Evolutionary conservation across 37 sponge, comb jelly and placozoan species (phyloP).

Genomic region (Mnemiopsis leidyi): DNA sequence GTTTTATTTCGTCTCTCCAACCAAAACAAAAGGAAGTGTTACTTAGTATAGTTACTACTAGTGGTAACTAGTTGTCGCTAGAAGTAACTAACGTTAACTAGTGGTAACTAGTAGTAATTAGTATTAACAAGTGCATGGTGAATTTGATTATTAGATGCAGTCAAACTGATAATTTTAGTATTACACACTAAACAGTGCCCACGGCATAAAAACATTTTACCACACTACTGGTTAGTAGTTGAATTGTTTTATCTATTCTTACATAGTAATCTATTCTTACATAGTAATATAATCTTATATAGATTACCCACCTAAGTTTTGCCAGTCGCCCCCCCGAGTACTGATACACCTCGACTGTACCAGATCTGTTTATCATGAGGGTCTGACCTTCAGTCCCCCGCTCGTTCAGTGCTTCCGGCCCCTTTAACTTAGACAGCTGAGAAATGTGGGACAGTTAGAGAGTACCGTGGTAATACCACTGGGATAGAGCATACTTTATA

Average conservation of each 20-base stretch:
- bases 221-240: no score
- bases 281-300: neutral
- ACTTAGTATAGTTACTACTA: neutral
- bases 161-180: no score
- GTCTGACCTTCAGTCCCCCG: slow-evolving; percentile 22
- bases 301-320: slow-evolving; percentile 17
- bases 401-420: slow-evolving; percentile 44
- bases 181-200: no score
- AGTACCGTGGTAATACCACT: no score
- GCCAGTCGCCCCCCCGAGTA: slow-evolving; percentile 43
- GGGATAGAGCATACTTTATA: no score
- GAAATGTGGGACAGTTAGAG: no score
- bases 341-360: slow-evolving; percentile 17
- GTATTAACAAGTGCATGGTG: neutral
- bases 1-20: no score
- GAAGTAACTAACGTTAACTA: neutral
- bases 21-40: neutral
- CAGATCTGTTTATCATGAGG: slow-evolving; percentile 48
- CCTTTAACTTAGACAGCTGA: neutral
- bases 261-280: no score
- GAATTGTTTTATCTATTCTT: no score
- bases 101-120: neutral
- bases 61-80: neutral
- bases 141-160: neutral
- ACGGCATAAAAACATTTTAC: no score